Percentiles rank a stretch among this genome's conserved stretches.
Conservation (phyloP, 1,140 invertebrate genomes). For the Eueides isabella region DNA sequence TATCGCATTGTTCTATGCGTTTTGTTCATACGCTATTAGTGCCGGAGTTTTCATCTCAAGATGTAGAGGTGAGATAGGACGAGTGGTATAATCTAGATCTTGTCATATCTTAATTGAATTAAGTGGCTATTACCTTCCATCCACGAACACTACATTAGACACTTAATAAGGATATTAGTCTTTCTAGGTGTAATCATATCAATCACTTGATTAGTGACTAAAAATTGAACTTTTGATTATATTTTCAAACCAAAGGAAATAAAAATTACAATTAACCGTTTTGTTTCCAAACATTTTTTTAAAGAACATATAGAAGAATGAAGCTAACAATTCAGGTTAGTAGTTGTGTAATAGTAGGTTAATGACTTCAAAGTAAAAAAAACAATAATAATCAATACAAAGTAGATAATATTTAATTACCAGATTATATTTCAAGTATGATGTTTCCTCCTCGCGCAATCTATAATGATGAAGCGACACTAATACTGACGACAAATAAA, state of each 20-base stretch:
- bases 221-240: too few species aligned
- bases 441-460: neutral
- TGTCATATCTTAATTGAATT: neutral
- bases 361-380: neutral
- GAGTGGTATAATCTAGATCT: conserved; percentile 2
- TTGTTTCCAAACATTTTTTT: neutral
- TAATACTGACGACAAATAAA: neutral
- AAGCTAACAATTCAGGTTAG: neutral
- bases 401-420: neutral
- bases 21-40: neutral
- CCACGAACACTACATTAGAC: conserved; percentile 6
- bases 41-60: neutral
- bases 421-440: neutral
- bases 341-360: neutral
- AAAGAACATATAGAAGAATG: neutral
- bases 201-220: neutral
- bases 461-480: neutral
- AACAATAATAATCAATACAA: neutral
- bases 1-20: neutral
- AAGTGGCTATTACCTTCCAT: conserved; percentile 6
- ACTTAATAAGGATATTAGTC: conserved; percentile 2
- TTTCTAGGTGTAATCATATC: neutral
- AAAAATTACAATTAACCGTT: neutral
- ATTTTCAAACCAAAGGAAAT: too few species aligned
- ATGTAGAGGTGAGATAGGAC: neutral